A percentile compares a stretch with the other conserved stretches of the same genome.
Evolutionary conservation across 2,888 invertebrate genomes (phyloP).

Genomic region (Cremastinae sp.): DNA sequence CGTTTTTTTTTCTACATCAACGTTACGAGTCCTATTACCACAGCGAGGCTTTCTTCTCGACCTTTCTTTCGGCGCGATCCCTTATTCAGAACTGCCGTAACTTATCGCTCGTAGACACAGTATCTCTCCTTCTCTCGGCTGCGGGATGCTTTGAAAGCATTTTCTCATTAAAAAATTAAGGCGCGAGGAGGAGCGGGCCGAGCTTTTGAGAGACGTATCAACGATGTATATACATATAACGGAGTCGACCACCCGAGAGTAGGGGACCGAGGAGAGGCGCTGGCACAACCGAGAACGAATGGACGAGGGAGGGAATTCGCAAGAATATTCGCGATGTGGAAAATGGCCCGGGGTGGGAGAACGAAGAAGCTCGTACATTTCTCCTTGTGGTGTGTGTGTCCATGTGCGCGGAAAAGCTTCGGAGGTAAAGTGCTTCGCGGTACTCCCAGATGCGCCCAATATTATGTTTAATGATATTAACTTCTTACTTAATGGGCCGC

Average conservation of each 20-base stretch:
- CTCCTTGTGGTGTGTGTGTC: conserved; percentile 50
- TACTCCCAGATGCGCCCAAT: conserved; percentile 80
- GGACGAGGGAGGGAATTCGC: conserved; percentile 59
- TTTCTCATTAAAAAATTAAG: conserved; percentile 84
- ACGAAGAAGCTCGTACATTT: conserved; percentile 54
- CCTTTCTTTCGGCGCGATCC: conserved; percentile 50
- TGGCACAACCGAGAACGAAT: conserved; percentile 60
- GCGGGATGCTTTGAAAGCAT: conserved; percentile 83
- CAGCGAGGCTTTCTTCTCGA: conserved; percentile 44
- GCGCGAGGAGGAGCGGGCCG: conserved; percentile 65
- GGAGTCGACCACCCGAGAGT: conserved; percentile 3
- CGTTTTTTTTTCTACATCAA: conserved; percentile 33
- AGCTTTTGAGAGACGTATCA: conserved; percentile 19
- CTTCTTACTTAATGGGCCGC: conserved; percentile 80
- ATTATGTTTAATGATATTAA: conserved; percentile 81
- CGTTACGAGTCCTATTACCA: conserved; percentile 31
- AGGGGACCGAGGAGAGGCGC: conserved; percentile 48
- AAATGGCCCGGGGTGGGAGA: conserved; percentile 50
- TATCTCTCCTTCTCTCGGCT: conserved; percentile 74
- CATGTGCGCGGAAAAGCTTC: conserved; percentile 53
- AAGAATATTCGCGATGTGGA: conserved; percentile 63
- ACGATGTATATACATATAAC: conserved; percentile 9
- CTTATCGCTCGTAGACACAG: conserved; percentile 78
- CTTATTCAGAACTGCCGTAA: conserved; percentile 70
- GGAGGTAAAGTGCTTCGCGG: conserved; percentile 79